Evolutionary conservation across 2,888 invertebrate species (phyloP).

Genomic region (Pseudanteris insignis): DNA sequence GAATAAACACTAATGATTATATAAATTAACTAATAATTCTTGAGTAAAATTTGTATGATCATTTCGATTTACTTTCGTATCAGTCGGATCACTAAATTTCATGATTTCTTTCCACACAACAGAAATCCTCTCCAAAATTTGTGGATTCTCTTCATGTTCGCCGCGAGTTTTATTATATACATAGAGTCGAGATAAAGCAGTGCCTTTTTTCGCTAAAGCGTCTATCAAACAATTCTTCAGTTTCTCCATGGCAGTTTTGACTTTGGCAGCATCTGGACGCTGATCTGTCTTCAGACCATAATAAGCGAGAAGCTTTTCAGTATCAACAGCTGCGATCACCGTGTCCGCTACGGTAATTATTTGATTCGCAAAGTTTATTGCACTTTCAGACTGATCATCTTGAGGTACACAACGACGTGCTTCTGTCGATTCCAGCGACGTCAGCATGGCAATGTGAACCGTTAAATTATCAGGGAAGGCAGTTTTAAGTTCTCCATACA

Average conservation of each 20-base stretch:
- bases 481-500: slow-evolving; percentile 79
- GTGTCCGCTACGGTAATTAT: slow-evolving; percentile 74
- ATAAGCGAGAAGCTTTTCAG: slow-evolving; percentile 80
- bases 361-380: slow-evolving; percentile 65
- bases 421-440: slow-evolving; percentile 76
- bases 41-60: too few species aligned
- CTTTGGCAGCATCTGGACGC: slow-evolving; percentile 82
- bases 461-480: slow-evolving; percentile 80
- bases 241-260: slow-evolving; percentile 87
- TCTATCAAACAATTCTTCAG: slow-evolving; percentile 83
- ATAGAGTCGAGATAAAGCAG: slow-evolving; percentile 75
- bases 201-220: slow-evolving; percentile 79
- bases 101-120: slow-evolving; percentile 76
- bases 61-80: slow-evolving; percentile 77
- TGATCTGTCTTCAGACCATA: slow-evolving; percentile 87
- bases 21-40: neutral
- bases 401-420: slow-evolving; percentile 67
- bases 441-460: slow-evolving; percentile 81
- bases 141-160: slow-evolving; percentile 59
- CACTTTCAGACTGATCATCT: slow-evolving; percentile 59
- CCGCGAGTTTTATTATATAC: slow-evolving; percentile 60
- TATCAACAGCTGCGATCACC: slow-evolving; percentile 78
- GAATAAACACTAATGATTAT: neutral
- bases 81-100: slow-evolving; percentile 83
- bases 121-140: slow-evolving; percentile 71